These are phyloP conservation scores for Clostera curtula DNA, from an alignment of 2,888 invertebrate species.

Conservation along the genomic window DNA sequence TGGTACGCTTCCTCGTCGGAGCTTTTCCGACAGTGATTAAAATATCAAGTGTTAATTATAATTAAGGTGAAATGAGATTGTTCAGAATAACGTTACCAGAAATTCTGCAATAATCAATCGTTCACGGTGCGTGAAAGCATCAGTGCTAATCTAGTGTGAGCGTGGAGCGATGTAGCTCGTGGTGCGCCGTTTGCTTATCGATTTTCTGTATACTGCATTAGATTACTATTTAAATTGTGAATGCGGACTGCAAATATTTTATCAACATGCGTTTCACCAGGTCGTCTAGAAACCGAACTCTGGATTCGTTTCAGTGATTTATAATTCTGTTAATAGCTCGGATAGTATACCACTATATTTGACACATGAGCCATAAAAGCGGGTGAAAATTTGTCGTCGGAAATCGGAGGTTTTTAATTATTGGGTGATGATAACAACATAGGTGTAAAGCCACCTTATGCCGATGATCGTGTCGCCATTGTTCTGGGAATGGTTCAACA, in stretches of 20 bases:
- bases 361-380: slow-evolving; percentile 4
- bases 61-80: slow-evolving; percentile 16
- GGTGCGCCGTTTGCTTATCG: slow-evolving; percentile 68
- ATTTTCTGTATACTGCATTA: slow-evolving; percentile 72
- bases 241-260: slow-evolving; percentile 53
- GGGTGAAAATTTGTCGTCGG: no score
- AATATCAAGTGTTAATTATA: slow-evolving; percentile 24
- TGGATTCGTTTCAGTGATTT: slow-evolving; percentile 25
- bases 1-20: slow-evolving; percentile 33
- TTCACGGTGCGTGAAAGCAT: slow-evolving; percentile 37
- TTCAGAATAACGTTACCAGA: slow-evolving; percentile 12
- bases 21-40: slow-evolving; percentile 25
- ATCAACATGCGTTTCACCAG: slow-evolving; percentile 42
- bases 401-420: slow-evolving; percentile 6
- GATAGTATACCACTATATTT: slow-evolving; percentile 9
- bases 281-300: slow-evolving; percentile 29
- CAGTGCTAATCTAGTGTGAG: slow-evolving; percentile 43
- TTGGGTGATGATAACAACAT: slow-evolving; percentile 12
- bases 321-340: slow-evolving; percentile 15
- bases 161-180: slow-evolving; percentile 53
- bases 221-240: slow-evolving; percentile 61
- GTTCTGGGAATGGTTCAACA: slow-evolving; percentile 69
- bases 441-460: slow-evolving; percentile 40
- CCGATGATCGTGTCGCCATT: slow-evolving; percentile 57
- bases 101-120: slow-evolving; percentile 26